Evolutionary conservation across 2,113 vertebrate species (phyloP), one percentile per base, ranked within the genome.

Genomic region (Equus quagga): DNA sequence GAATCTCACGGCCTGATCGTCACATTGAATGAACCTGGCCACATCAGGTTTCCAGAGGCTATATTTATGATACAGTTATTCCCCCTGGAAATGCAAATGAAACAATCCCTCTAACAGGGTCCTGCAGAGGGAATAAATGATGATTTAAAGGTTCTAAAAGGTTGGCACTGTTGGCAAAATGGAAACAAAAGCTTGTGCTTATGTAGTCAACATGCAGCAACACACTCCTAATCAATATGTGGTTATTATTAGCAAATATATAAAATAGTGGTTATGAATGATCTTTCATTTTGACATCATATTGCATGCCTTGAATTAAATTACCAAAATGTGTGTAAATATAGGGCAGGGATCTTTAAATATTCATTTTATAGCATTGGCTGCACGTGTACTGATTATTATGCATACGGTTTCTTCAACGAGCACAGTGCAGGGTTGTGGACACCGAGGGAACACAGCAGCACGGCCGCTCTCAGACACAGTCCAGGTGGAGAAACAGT

Each of bases 201-300:
- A 95, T 96, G 89, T 91, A 94, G 96, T 97, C 80, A 95, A 79
- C 2, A 9, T 73, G 75, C 73, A 97, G 97, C 67, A 98, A 83
- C 46, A 96, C 54, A 28, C 14, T 93, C 80, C 85, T 96, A 98
- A 97, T 98, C 95, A 83, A 98, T 93, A 81, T 93, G 75, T 95
- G 95, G 62, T 97, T 97, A 97, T 97, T 98, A 97, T 84, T 62
- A 95, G 91, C 96, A 92, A 79, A 96, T 96, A 97, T 73, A 97
- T 97, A 97, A 97, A 97, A 94, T 65, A 96, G 95, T 18, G 56
- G 51, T 97, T 97, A 94, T 95, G 97, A 96, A 97, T 97, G 49
- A 76, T 80, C 97, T 98, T 94, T 94, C 76, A 94, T 97, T 85
- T 97, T 83, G 88, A 73, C 94, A 91, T 97, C 90, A 97, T 69